Percentiles rank a stretch among this genome's conserved stretches.
These are phyloP conservation scores for Drosophila varians DNA, from an alignment of 1,140 invertebrate genomes.

Conservation along the genomic window DNA sequence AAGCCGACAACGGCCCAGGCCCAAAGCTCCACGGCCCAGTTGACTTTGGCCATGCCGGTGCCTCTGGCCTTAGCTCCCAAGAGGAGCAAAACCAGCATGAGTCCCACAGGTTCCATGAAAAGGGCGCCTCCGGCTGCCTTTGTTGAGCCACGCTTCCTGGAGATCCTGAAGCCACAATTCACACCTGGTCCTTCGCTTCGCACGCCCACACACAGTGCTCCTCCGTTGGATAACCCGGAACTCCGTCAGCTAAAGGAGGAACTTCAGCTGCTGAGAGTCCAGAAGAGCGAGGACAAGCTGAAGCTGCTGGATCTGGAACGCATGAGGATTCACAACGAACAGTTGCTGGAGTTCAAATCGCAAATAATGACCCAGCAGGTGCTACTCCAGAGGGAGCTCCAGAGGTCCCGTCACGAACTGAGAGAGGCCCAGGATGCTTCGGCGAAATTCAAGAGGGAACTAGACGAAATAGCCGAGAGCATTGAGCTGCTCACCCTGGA, in stretches of 20 bases:
- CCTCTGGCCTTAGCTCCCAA: constrained; percentile 68
- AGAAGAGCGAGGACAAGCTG: constrained; percentile 93
- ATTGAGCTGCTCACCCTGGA: constrained; percentile 98
- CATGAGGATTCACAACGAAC: constrained; percentile 92
- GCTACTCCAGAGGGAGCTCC: constrained; percentile 93
- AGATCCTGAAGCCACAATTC: constrained; percentile 93
- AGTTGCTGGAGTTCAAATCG: constrained; percentile 95
- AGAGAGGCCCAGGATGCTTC: constrained; percentile 92
- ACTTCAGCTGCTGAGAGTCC: constrained; percentile 93
- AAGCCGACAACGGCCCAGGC: constrained; percentile 72
- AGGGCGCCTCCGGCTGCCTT: constrained; percentile 57
- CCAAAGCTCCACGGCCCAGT: constrained; percentile 61
- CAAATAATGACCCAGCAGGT: constrained; percentile 97
- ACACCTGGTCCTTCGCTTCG: constrained; percentile 91
- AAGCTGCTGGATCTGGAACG: constrained; percentile 95
- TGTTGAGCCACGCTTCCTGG: constrained; percentile 92
- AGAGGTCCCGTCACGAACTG: constrained; percentile 92
- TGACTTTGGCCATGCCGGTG: constrained; percentile 67
- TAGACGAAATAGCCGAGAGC: constrained; percentile 95
- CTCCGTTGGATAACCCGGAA: constrained; percentile 86
- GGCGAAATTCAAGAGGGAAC: constrained; percentile 93
- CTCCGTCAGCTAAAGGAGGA: constrained; percentile 94
- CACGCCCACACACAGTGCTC: constrained; percentile 84
- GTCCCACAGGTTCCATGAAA: constrained; percentile 68
- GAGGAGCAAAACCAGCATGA: constrained; percentile 78